Evolutionary conservation across 1,140 invertebrate species (phyloP).

Genomic region (Plectrocnemia conspersa): DNA sequence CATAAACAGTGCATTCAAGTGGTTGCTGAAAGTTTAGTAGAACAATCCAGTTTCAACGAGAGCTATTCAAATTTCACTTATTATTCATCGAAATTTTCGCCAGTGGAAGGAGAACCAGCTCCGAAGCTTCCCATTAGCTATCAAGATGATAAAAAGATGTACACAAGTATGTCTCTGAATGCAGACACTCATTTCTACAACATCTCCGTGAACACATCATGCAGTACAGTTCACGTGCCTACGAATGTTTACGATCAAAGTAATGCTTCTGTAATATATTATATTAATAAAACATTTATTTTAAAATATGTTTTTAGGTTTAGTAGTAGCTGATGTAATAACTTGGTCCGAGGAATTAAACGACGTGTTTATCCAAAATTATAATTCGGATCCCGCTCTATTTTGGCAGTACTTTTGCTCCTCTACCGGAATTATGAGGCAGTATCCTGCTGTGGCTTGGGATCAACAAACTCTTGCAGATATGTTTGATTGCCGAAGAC

Average conservation of each 20-base stretch:
- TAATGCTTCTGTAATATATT: conserved; percentile 43
- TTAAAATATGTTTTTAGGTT: conserved; percentile 45
- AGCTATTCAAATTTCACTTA: conserved; percentile 53
- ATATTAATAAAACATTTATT: not conserved
- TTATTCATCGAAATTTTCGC: conserved; percentile 68
- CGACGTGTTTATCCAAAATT: conserved; percentile 80
- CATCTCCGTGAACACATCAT: conserved; percentile 74
- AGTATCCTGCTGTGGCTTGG: conserved; percentile 77
- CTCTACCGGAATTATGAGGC: conserved; percentile 82
- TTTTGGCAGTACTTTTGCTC: conserved; percentile 97
- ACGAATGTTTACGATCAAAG: conserved; percentile 87
- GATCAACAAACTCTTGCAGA: conserved; percentile 48
- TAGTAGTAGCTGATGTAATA: conserved; percentile 66
- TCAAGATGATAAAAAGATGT: conserved; percentile 42
- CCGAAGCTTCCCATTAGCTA: conserved; percentile 39
- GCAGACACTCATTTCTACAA: conserved; percentile 79
- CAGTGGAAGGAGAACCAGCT: conserved; percentile 39
- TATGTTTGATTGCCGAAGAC: conserved; percentile 78
- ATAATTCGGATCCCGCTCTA: conserved; percentile 78
- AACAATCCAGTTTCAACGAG: conserved; percentile 53
- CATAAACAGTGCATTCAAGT: conserved; percentile 68
- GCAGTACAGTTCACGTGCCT: conserved; percentile 88
- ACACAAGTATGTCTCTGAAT: conserved; percentile 57
- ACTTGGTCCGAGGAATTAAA: conserved; percentile 84
- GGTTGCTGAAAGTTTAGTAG: conserved; percentile 60